Evolutionary conservation across 2,113 vertebrate species (phyloP), one percentile per base, ranked within the genome.

Genomic region (Asarcornis scutulata): DNA sequence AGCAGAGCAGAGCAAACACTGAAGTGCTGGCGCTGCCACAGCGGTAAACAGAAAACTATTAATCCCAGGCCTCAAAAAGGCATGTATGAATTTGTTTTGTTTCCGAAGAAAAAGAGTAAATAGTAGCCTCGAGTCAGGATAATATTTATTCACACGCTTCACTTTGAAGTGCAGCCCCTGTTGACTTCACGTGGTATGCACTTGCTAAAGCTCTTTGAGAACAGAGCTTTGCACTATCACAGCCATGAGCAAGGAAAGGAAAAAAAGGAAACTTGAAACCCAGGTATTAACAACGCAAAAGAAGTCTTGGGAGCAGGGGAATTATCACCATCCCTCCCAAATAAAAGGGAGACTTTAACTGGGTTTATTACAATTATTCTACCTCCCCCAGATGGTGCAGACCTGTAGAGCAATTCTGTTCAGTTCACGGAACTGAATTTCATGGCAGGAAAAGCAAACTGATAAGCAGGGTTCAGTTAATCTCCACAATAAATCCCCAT

Each of bases 121-220:
- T 73, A 89, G 84, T 42, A 68, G 86, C 95, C 71, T 83, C 8
- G 1, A 94, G 91, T 71, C 71, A 92, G 91, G 85, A 91, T 93
- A 95, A 96, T 91, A 92, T 95, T 94, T 95, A 96, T 92, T 93
- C 85, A 78, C 88, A 25, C 13, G 46, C 85, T 72, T 71, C 52
- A 3, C 93, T 96, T 94, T 96, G 95, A 95, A 95, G 95, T 84
- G 84, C 91, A 92, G 89, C 80, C 89, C 86, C 74, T n/a, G 81
- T 34, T 32, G 77, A 63, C 72, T 94, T 77, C 89, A 74, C 11
- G 10, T 29, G 89, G 79, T 17, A 73, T 11, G 34, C 34, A 31
- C 53, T 79, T 9, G 3, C 42, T 50, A 4, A 84, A 64, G 1
- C 91, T 84, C 83, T 76, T 75, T 1, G 1, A 79, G 88, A 60